Evolutionary conservation across 2,888 invertebrate genomes (phyloP), one percentile per base, ranked within the genome.

Genomic region (Caenorhabditis auriculariae): DNA sequence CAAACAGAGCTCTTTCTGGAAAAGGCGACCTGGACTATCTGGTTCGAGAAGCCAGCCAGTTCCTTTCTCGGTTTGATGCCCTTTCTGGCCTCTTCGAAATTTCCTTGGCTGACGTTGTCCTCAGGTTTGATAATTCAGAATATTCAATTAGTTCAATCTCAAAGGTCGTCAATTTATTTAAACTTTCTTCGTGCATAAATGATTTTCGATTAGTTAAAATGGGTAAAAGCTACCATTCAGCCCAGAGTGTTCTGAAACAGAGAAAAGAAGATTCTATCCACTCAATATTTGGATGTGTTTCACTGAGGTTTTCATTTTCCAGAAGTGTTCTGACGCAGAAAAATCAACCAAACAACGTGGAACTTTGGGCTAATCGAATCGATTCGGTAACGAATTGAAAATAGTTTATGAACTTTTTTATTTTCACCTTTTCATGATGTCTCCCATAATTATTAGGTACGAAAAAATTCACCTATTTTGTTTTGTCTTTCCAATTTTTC

Each of bases 31-130:
- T 57, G 28, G 41, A 39, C 9, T 12, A 4, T 4, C 37, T 60
- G 12, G 9, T 47, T 2, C 55, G 70, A 5, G 59, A 66, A 46
- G 63, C 61, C 17, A 63, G 55, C 9, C 68, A 70, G 49, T 71
- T 69, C 52, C 54, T 73, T 15, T 65, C 73, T 38, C 53, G 68
- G 7, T 70, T 68, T 53, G 73, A 73, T 44, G 60, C 67, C 2
- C 59, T 73, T 17, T 64, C 64, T 42, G 59, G 66, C 26, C 67
- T 69, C 21, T 66, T 62, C 63, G 55, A 58, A 19, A 24, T 65
- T 4, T 54, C 53, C n/a, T 21, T 60, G 4, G 67, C 65, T 27
- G 67, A 67, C 41, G 27, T 67, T 2, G 24, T 67, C n/a, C 44
- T 67, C 26, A 49, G 46, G 56, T 54, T 17, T 39, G 27, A 28